Evolutionary conservation across 2,113 vertebrate species (phyloP), one percentile per base, ranked within the genome.

Genomic region (Machaerirhynchus nigripectus): DNA sequence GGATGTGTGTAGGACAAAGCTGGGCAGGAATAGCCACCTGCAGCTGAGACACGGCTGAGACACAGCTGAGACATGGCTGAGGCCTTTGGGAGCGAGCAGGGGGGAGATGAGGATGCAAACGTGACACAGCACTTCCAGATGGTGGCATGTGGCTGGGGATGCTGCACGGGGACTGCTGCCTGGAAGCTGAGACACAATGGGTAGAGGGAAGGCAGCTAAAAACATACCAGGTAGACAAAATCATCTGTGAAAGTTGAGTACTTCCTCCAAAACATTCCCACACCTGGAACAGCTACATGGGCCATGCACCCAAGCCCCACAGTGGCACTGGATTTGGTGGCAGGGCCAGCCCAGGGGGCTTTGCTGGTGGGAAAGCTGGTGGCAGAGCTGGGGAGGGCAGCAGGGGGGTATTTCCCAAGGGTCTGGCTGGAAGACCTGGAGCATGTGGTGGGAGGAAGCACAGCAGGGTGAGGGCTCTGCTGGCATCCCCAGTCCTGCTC

Each of bases 361-460:
- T 49, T 71, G 83, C 65, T 12, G 6, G 76, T 65, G 71, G 90
- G 28, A 83, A 13, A 79, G 63, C 35, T 77, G 68, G 53, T 6
- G 22, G 61, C 5, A 15, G 52, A 86, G 37, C 35, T 3, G 7
- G 37, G 30, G 19, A 47, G 46, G 44, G 57, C 0, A 1, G 53
- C 26, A 15, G 14, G 10, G 19, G 56, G 28, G 11, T n/a, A 23
- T 31, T 57, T 93, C 44, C 53, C 82, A 40, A 37, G 67, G 61
- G 47, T 23, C 4, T 9, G 2, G n/a, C 55, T 88, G 94, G 92
- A 96, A 97, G 95, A 96, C 89, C 88, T 64, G 80, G 88, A 87
- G 76, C 16, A 33, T 22, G 39, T 10, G 1, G 24, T 46, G 73
- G 61, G 57, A 52, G 30, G n/a, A 68, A 46, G 39, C 1, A 1